Evolutionary conservation across 2,113 vertebrate genomes (phyloP).

Genomic region (Peromyscus californicus): DNA sequence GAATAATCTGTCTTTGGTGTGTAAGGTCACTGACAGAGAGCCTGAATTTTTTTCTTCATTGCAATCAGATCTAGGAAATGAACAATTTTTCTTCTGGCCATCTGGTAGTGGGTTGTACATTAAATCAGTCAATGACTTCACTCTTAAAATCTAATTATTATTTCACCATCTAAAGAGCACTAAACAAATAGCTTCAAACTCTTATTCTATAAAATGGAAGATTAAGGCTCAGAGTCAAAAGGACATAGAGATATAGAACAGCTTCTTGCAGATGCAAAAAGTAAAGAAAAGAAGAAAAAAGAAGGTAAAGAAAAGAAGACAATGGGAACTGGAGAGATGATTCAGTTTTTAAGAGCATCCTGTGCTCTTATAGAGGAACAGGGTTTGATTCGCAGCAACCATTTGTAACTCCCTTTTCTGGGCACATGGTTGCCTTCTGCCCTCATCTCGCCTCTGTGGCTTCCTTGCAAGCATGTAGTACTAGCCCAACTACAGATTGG

Average conservation of each 20-base stretch:
- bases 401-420: background rate
- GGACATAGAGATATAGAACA: background rate
- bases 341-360: background rate
- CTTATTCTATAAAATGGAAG: slow-evolving; percentile 35
- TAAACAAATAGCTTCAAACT: slow-evolving; percentile 69
- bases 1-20: slow-evolving; percentile 58
- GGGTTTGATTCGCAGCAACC: background rate
- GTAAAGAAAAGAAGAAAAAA: accelerated
- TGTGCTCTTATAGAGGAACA: background rate
- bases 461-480: slow-evolving; percentile 12
- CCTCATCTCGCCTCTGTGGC: background rate
- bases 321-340: background rate
- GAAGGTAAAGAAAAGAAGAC: background rate
- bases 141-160: slow-evolving; percentile 73
- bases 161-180: slow-evolving; percentile 56
- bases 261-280: background rate
- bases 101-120: slow-evolving; percentile 71
- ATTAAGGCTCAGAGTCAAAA: slow-evolving; percentile 13
- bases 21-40: slow-evolving; percentile 74
- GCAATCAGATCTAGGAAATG: slow-evolving; percentile 64
- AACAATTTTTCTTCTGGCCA: slow-evolving; percentile 66
- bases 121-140: slow-evolving; percentile 66
- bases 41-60: slow-evolving; percentile 60
- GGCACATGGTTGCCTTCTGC: background rate
- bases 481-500: slow-evolving; percentile 46